A percentile compares a stretch with the other conserved stretches of the same genome.
Conservation (phyloP, 1,140 invertebrate genomes). For the Xylocopa sonorina region DNA sequence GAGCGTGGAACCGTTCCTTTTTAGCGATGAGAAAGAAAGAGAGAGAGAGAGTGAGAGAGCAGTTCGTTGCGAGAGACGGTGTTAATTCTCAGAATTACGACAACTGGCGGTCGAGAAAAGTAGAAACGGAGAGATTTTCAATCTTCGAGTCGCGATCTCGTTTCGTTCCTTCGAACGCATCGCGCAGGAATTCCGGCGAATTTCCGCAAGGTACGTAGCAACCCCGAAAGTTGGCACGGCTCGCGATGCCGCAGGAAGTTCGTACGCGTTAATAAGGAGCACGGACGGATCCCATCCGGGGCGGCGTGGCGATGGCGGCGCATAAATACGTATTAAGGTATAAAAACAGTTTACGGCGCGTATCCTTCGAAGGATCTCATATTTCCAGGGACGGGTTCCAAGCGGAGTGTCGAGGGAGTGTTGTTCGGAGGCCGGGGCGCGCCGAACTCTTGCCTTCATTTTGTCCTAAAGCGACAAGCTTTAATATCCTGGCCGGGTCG, state of each 20-base stretch:
- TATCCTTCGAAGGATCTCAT: slow-evolving; percentile 49
- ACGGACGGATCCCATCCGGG: not conserved
- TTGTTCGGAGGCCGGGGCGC: slow-evolving; percentile 34
- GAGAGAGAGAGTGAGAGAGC: not conserved
- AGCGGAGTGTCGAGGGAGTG: slow-evolving; percentile 24
- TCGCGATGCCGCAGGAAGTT: not conserved
- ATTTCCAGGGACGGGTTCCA: slow-evolving; percentile 40
- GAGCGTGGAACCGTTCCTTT: not conserved
- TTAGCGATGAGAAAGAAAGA: too few species aligned
- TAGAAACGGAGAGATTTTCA: too few species aligned
- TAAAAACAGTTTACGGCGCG: slow-evolving; percentile 50
- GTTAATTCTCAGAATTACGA: not conserved
- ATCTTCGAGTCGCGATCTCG: too few species aligned
- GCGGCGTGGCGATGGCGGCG: slow-evolving; percentile 8
- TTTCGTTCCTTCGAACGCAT: too few species aligned
- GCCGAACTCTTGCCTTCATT: slow-evolving; percentile 64
- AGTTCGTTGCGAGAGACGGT: too few species aligned
- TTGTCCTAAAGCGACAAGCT: slow-evolving; percentile 70
- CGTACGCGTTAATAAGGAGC: slow-evolving; percentile 26
- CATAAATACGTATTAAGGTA: slow-evolving; percentile 45
- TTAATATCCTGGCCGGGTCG: slow-evolving; percentile 67
- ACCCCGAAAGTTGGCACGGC: too few species aligned
- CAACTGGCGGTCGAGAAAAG: too few species aligned
- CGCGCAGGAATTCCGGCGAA: too few species aligned
- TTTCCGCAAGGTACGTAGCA: too few species aligned